Evolutionary conservation across 37 sponge, comb jelly and placozoan species (phyloP).

Genomic region (Aplysina aerophoba): DNA sequence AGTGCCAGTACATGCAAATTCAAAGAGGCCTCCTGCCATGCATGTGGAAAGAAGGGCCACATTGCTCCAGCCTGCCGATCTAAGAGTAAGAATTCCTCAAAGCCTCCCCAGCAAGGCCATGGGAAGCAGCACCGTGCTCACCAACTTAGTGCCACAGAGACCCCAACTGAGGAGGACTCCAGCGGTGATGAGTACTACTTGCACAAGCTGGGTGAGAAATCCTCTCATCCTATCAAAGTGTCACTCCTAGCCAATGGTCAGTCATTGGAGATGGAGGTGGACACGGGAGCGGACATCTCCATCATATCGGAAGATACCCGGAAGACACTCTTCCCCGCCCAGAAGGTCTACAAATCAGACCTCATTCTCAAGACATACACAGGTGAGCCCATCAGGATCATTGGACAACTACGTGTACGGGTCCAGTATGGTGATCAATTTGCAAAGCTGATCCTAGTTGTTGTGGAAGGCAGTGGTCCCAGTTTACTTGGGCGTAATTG

Average conservation of each 20-base stretch:
- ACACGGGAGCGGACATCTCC: constrained; percentile 37
- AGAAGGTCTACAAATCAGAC: background rate
- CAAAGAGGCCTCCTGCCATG: constrained; percentile 23
- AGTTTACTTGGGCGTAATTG: constrained; percentile 37
- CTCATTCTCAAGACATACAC: constrained; percentile 35
- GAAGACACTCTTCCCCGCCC: background rate
- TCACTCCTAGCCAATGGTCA: constrained; percentile 22
- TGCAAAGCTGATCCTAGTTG: background rate
- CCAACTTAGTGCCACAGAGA: background rate
- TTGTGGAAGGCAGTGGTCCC: constrained; percentile 38
- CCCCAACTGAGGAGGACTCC: background rate
- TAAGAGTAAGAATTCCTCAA: no score
- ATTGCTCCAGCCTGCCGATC: constrained; percentile 39
- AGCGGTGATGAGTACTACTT: background rate
- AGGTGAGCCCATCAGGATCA: background rate
- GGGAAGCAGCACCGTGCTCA: no score
- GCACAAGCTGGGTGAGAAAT: background rate
- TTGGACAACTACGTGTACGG: background rate
- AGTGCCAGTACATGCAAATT: constrained; percentile 26
- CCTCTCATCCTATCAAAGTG: constrained; percentile 22
- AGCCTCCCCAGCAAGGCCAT: no score
- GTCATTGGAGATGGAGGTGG: constrained; percentile 36
- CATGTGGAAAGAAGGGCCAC: constrained; percentile 46
- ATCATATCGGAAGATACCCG: constrained; percentile 25
- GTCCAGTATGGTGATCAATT: background rate